Evolutionary conservation across 2,888 invertebrate species (phyloP).

Genomic region (Drosophila peninsularis): DNA sequence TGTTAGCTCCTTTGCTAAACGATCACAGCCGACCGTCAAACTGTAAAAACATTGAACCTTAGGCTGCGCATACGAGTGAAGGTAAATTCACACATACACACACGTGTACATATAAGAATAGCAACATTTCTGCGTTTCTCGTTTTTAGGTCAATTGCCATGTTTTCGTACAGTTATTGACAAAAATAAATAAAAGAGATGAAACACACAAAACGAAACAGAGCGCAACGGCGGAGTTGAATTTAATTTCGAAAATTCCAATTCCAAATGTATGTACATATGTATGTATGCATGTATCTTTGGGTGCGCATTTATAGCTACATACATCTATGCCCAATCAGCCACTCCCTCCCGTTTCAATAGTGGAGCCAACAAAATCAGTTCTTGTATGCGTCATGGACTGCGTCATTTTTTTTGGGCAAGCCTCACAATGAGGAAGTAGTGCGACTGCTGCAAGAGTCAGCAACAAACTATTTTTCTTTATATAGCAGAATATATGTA

Average conservation of each 20-base stretch:
- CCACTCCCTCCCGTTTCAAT: conserved; percentile 49
- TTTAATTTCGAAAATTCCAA: conserved; percentile 33
- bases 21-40: conserved; percentile 43
- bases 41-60: conserved; percentile 66
- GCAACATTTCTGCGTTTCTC: conserved; percentile 43
- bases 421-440: conserved; percentile 55
- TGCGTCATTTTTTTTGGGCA: conserved; percentile 64
- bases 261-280: not conserved
- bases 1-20: conserved; percentile 29
- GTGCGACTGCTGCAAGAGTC: conserved; percentile 12
- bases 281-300: conserved; percentile 9
- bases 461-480: conserved; percentile 37
- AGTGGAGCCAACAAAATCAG: conserved; percentile 24
- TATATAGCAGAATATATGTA: conserved; percentile 16
- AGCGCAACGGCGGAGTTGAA: conserved; percentile 42
- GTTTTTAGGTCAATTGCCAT: conserved; percentile 72
- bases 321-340: conserved; percentile 9
- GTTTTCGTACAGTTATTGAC: conserved; percentile 61
- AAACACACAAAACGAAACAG: conserved; percentile 50
- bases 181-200: conserved; percentile 27
- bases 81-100: not conserved
- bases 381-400: conserved; percentile 54
- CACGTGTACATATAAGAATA: conserved; percentile 2
- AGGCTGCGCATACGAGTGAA: conserved; percentile 33
- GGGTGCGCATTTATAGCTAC: conserved; percentile 39